phyloP scores from a whole-genome alignment of 2,888 invertebrate genomes.

The Leptinotarsa rubiginosa region DNA sequence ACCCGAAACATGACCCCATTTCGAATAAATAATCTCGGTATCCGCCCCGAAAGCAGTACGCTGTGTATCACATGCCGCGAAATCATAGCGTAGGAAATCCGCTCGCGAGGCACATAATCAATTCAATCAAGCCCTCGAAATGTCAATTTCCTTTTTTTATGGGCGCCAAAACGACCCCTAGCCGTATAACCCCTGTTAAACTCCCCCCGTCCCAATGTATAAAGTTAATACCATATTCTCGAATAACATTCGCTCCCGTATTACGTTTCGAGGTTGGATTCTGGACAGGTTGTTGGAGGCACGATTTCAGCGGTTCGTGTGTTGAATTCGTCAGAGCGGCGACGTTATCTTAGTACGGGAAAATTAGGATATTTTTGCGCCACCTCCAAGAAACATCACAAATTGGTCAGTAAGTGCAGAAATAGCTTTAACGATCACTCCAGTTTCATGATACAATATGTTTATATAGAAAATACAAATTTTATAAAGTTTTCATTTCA shows the following conservation, averaged over 20 bases:
- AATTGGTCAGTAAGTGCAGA: no score
- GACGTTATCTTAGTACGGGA: constrained; percentile 10
- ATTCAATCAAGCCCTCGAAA: constrained; percentile 30
- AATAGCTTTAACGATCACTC: no score
- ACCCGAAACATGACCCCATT: constrained; percentile 3
- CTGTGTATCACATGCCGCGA: neutral
- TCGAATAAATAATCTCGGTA: neutral
- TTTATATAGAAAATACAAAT: no score
- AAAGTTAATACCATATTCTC: constrained; percentile 35
- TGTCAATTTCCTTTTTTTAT: constrained; percentile 26
- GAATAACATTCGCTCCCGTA: constrained; percentile 27
- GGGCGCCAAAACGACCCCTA: constrained; percentile 18
- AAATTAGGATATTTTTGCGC: neutral
- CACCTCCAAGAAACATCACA: neutral
- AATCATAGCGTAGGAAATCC: neutral
- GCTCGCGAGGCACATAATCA: constrained; percentile 21
- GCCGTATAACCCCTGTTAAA: constrained; percentile 5
- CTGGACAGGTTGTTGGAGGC: constrained; percentile 48
- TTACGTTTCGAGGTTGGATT: constrained; percentile 40
- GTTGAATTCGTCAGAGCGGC: constrained; percentile 35
- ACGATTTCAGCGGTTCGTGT: constrained; percentile 47
- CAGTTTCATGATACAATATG: no score
- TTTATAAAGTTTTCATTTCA: no score
- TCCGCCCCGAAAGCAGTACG: neutral
- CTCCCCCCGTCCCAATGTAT: constrained; percentile 22